Evolutionary conservation across 2,797 vertebrate genomes (phyloP), one percentile per base, ranked within the genome.

Genomic region (Karalla daura): DNA sequence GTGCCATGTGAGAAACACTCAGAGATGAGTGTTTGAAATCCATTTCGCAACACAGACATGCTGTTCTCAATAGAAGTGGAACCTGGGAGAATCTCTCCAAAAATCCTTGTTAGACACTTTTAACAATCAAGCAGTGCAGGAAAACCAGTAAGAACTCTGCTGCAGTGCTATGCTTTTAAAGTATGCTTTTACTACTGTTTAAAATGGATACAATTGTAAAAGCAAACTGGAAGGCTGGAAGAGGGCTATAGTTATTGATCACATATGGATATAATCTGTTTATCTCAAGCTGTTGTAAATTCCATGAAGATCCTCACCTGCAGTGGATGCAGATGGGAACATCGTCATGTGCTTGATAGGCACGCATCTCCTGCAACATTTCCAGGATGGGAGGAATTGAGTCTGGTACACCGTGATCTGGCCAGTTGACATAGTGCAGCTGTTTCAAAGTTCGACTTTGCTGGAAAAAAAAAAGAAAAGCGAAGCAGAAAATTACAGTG

Each of bases 351-450:
- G 76, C 78, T 88, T 99, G 97, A 80, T 93, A 89, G 67, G 82
- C 70, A 5, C 95, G 95, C 84, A 98, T 93, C 49, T 98, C 96
- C 5, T 88, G 37, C 59, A 98, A n/a, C 67, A 99, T 93, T 71
- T 97, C 93, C 74, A 99, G 91, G 74, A 99, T 97, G 28, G 97
- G 93, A 7, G 94, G 89, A 35, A 96, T 94, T 81, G 95, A 94
- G 3, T 95, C 93, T 7, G 98, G 98, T 0, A 99, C 88, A 0
- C 98, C 96, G 0, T 99, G 98, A 80, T 99, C 98, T 0, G 98
- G 98, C 98, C 98, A 99, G 63, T 98, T 96, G 77, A 92, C 87
- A 46, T 98, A 99, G 85, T 99, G 98, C 87, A 99, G 93, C 78
- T 99, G 98, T 78, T 91, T 88, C 77, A 98, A 15, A 4, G 90